Conservation (phyloP, 64 coral and sea anemone species). For the Astreopora myriophthalma region DNA sequence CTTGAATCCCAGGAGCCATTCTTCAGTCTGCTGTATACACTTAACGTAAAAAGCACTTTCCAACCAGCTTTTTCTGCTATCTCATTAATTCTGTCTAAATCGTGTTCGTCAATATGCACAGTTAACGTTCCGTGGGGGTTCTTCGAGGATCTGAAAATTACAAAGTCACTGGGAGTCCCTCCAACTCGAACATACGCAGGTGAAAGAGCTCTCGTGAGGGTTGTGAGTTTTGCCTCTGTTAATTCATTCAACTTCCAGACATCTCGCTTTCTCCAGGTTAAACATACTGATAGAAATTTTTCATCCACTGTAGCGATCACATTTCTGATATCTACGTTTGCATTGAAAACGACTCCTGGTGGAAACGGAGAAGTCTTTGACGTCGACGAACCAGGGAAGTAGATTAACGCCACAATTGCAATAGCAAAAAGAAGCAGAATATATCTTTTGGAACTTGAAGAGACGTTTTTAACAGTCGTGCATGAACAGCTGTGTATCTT, state of each 20-base stretch:
- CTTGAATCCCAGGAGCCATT: slow-evolving; percentile 49
- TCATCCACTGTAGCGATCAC: not conserved
- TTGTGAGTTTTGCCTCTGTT: not conserved
- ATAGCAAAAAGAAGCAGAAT: not conserved
- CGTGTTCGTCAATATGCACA: slow-evolving; percentile 24
- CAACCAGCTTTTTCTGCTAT: slow-evolving; percentile 11
- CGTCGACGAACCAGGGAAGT: not conserved
- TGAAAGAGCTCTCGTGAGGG: slow-evolving; percentile 53
- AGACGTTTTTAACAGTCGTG: not conserved
- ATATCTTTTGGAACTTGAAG: not conserved
- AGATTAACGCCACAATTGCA: not conserved
- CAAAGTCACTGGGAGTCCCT: slow-evolving; percentile 58
- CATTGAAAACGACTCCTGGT: not conserved
- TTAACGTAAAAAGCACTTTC: slow-evolving; percentile 59
- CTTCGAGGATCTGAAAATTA: not conserved
- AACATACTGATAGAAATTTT: not conserved
- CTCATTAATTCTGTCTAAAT: slow-evolving; percentile 58
- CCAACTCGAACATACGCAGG: slow-evolving; percentile 68
- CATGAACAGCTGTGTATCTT: not conserved
- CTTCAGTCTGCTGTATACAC: slow-evolving; percentile 10
- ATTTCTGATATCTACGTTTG: not conserved
- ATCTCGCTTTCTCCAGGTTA: not conserved
- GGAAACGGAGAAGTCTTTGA: not conserved
- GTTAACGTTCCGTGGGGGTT: not conserved
- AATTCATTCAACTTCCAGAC: not conserved